A percentile compares a stretch with the other conserved stretches of the same genome.
phyloP scores from a whole-genome alignment of 2,797 vertebrate species.

The Sandelia bainsii region DNA sequence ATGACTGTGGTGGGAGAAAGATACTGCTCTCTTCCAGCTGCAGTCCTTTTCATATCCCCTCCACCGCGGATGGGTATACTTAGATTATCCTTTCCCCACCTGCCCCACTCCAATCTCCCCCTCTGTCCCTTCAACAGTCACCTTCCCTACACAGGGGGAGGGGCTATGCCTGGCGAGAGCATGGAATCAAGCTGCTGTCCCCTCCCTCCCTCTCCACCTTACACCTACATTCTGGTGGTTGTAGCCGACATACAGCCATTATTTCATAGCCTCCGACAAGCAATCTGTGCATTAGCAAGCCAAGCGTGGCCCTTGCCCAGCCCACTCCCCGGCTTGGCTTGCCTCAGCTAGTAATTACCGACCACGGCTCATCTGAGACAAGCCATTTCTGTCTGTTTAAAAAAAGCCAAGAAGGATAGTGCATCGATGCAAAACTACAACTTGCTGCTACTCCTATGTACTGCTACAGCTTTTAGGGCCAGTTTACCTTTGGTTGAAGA shows the following conservation, averaged over 20 bases:
- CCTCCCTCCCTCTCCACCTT: constrained; percentile 38
- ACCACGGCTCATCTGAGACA: constrained; percentile 57
- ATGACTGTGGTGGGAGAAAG: constrained; percentile 45
- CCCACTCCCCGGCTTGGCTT: constrained; percentile 57
- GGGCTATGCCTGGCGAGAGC: constrained; percentile 6
- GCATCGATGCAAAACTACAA: constrained; percentile 39
- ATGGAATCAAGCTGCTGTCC: constrained; percentile 1
- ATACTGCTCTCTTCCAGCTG: constrained; percentile 52
- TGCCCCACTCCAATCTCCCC: neutral
- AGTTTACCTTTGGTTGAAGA: constrained; percentile 23
- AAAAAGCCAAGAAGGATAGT: constrained; percentile 25
- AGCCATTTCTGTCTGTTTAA: constrained; percentile 47
- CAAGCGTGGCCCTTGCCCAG: constrained; percentile 57
- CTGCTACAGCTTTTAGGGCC: neutral
- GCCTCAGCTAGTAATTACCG: constrained; percentile 74
- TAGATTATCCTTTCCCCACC: constrained; percentile 50
- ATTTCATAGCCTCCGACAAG: constrained; percentile 63
- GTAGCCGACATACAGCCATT: constrained; percentile 60
- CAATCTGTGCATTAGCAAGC: constrained; percentile 76
- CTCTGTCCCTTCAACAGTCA: constrained; percentile 23
- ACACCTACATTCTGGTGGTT: constrained; percentile 50
- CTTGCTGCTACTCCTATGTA: constrained; percentile 5
- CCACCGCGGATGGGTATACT: constrained; percentile 38
- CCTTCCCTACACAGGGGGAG: constrained; percentile 35
- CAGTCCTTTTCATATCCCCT: constrained; percentile 59